Conservation (phyloP, 92 coral and sea anemone genomes). For the Epizoanthus fatuus region DNA sequence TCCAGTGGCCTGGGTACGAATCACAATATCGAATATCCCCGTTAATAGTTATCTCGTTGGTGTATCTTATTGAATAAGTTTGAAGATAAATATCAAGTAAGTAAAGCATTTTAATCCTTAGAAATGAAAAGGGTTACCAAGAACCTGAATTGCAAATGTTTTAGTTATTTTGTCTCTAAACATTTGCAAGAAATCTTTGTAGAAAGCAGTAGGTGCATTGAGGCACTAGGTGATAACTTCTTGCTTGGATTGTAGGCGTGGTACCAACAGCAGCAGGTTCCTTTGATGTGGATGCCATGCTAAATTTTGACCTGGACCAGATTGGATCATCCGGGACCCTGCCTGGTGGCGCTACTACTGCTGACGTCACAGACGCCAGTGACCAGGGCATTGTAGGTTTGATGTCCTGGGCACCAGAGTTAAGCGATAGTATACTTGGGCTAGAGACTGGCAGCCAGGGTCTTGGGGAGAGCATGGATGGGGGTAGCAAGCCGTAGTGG, state of each 20-base stretch:
- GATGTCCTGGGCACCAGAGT: slow-evolving; percentile 43
- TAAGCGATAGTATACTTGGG: slow-evolving; percentile 35
- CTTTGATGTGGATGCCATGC: slow-evolving; percentile 46
- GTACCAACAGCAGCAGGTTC: slow-evolving; percentile 20
- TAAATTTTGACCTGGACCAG: slow-evolving; percentile 41
- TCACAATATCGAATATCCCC: no score
- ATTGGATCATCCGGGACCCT: slow-evolving; percentile 42
- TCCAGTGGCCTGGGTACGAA: no score
- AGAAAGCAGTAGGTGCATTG: no score
- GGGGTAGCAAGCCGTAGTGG: slow-evolving; percentile 24
- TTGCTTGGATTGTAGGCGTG: slow-evolving; percentile 19
- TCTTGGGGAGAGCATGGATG: slow-evolving; percentile 41
- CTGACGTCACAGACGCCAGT: slow-evolving; percentile 38
- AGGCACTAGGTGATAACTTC: no score
- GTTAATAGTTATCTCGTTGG: no score
- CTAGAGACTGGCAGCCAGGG: slow-evolving; percentile 37
- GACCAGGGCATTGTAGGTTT: slow-evolving; percentile 37
- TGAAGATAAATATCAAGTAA: no score
- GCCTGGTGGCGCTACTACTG: slow-evolving; percentile 44
- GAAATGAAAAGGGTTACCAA: no score
- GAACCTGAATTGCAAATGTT: no score
- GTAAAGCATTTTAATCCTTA: no score
- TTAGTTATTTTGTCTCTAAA: no score
- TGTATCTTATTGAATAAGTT: no score
- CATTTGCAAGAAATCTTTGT: no score